A percentile compares a stretch with the other conserved stretches of the same genome.
Evolutionary conservation across 2,888 invertebrate genomes (phyloP).

Genomic region (Hypsopygia costalis): DNA sequence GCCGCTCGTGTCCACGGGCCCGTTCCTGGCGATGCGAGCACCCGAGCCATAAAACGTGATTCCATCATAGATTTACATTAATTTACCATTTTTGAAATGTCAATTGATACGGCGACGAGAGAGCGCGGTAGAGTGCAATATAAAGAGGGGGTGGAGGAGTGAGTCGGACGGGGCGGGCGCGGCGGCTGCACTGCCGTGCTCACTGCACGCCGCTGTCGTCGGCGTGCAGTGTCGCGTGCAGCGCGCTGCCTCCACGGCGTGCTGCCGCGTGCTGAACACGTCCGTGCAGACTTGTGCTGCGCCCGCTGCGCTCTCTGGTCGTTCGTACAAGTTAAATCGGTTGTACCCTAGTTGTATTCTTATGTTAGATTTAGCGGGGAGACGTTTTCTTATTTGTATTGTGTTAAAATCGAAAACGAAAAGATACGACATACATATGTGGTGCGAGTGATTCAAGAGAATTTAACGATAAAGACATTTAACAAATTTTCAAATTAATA

Average conservation of each 20-base stretch:
- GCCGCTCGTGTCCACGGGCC: no score
- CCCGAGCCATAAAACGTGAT: conserved; percentile 38
- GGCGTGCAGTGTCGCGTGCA: no score
- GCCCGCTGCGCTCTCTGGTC: conserved; percentile 26
- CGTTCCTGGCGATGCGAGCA: conserved; percentile 14
- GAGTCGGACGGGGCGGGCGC: conserved; percentile 1
- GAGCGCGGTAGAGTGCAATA: conserved; percentile 24
- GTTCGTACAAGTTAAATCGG: conserved; percentile 50
- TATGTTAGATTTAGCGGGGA: conserved; percentile 66
- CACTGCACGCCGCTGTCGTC: neutral
- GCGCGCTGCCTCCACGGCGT: no score
- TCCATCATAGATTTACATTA: conserved; percentile 63
- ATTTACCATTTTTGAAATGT: conserved; percentile 62
- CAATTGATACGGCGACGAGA: conserved; percentile 53
- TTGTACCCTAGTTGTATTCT: conserved; percentile 63
- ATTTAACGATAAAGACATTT: conserved; percentile 74
- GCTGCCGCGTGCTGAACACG: no score
- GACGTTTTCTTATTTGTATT: conserved; percentile 61
- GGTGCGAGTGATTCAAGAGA: conserved; percentile 75
- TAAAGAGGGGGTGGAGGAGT: conserved; percentile 5
- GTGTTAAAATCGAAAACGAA: conserved; percentile 49
- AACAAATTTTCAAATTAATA: conserved; percentile 80
- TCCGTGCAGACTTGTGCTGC: no score
- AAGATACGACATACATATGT: conserved; percentile 43
- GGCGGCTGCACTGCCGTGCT: neutral